A percentile compares a stretch with the other conserved stretches of the same genome.
These are phyloP conservation scores for Acholoe squamosa DNA, from an alignment of 2,888 invertebrate genomes.

Conservation along the genomic window DNA sequence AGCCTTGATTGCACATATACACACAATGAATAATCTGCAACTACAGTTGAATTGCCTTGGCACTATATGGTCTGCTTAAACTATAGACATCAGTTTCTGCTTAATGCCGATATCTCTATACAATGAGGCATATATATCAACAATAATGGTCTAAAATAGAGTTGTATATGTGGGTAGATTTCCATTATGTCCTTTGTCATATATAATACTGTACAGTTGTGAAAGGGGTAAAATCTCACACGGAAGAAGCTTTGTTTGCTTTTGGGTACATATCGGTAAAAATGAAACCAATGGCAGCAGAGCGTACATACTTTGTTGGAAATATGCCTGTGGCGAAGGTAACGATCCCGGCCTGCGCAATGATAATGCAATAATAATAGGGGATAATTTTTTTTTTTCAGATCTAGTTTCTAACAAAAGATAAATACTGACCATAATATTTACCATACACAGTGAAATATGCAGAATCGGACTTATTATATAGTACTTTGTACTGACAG, in stretches of 20 bases:
- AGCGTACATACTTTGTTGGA: too few species aligned
- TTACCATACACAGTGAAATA: too few species aligned
- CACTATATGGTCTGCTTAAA: constrained; percentile 21
- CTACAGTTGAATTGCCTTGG: constrained; percentile 5
- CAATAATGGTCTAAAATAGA: constrained; percentile 50
- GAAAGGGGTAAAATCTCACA: constrained; percentile 25
- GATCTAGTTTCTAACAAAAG: too few species aligned
- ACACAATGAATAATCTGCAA: background rate
- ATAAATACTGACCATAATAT: too few species aligned
- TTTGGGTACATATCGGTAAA: background rate
- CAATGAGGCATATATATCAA: constrained; percentile 33
- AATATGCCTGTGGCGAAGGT: too few species aligned
- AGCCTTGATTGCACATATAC: constrained; percentile 9
- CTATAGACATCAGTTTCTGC: constrained; percentile 2
- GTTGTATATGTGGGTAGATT: background rate
- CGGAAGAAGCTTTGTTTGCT: background rate
- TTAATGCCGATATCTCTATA: background rate
- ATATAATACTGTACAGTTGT: constrained; percentile 40
- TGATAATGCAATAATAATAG: too few species aligned
- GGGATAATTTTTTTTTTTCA: too few species aligned
- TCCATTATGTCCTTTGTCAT: background rate
- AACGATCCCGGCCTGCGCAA: too few species aligned
- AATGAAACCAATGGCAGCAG: too few species aligned
- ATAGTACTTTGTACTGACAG: too few species aligned
- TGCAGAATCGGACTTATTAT: too few species aligned